Percentiles rank a stretch among this genome's conserved stretches.
Conservation (phyloP, 92 coral and sea anemone genomes). For the Zoanthus solanderi region DNA sequence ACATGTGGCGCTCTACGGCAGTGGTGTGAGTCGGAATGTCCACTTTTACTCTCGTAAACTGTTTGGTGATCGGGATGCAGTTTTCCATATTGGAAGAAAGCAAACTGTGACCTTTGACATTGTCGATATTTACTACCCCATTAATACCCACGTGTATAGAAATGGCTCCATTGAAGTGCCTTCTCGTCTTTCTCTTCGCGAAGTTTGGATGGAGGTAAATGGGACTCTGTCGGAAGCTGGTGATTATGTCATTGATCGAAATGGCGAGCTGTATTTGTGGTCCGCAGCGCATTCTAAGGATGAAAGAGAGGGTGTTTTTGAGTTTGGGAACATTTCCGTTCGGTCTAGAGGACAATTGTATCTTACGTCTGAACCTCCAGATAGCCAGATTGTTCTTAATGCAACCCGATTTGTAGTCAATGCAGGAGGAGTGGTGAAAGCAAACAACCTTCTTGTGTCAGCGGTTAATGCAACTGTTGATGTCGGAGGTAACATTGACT, state of each 20-base stretch:
- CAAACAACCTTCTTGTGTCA: constrained; percentile 66
- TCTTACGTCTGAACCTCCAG: constrained; percentile 61
- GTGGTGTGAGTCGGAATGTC: constrained; percentile 59
- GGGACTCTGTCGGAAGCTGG: constrained; percentile 74
- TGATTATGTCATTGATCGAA: constrained; percentile 71
- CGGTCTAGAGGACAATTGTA: constrained; percentile 71
- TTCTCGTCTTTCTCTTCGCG: constrained; percentile 60
- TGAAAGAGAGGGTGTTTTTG: constrained; percentile 64
- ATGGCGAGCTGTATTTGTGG: constrained; percentile 75
- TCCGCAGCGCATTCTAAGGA: constrained; percentile 68
- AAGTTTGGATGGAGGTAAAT: constrained; percentile 79
- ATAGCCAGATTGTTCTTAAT: constrained; percentile 60
- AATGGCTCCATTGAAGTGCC: constrained; percentile 69
- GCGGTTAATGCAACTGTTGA: constrained; percentile 75
- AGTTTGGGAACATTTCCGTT: constrained; percentile 66
- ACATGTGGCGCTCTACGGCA: constrained; percentile 70
- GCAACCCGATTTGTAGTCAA: constrained; percentile 63
- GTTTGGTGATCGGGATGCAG: constrained; percentile 72
- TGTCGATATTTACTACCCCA: constrained; percentile 75
- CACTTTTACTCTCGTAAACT: constrained; percentile 56
- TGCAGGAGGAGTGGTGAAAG: constrained; percentile 74
- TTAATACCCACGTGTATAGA: constrained; percentile 72
- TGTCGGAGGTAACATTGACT: constrained; percentile 65
- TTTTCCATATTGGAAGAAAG: constrained; percentile 71
- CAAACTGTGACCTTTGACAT: constrained; percentile 70